Evolutionary conservation across 2,888 invertebrate genomes (phyloP), one percentile per base, ranked within the genome.

Genomic region (Acanthosoma haemorrhoidale): DNA sequence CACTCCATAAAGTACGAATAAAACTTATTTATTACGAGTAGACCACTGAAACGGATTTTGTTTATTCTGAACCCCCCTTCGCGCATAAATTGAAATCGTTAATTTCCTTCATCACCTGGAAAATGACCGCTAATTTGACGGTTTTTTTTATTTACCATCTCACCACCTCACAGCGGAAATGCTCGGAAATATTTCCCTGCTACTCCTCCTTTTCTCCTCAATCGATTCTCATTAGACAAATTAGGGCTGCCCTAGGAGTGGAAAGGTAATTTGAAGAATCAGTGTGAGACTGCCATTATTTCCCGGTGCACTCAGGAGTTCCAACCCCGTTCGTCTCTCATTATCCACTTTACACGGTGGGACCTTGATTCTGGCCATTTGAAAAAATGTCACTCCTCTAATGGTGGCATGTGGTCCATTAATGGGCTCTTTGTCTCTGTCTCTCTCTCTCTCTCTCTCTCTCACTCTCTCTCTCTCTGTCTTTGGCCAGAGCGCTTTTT

Each of bases 261-360:
- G 51, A 13, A 25, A 51, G 51, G 51, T 51, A 51, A 51, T 51
- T 25, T 51, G n/a, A 51, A 25, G 51, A 51, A 51, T 51, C 51
- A 25, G 51, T n/a, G n/a, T 25, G 51, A 51, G 51, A 51, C 51
- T 51, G 51, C 51, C 51, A 51, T 51, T 25, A 51, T 51, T 51
- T 51, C 51, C 25, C 13, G 51, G 51, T 51, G 51, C 51, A 51
- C 51, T 51, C 51, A 51, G 51, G 51, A 51, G 51, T n/a, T n/a
- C n/a, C n/a, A n/a, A n/a, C n/a, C n/a, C 51, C 51, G 51, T 51
- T 51, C 51, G n/a, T 41, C 61, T 21, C 21, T 61, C 61, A 61
- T 61, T 61, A 61, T 61, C 61, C 61, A 61, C 61, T 61, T 61
- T 61, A 61, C 61, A 61, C 61, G 18, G 61, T 36, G 43, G 51